Evolutionary conservation across 2,888 invertebrate genomes (phyloP), one percentile per base, ranked within the genome.

Genomic region (Eueremaeus valkanovi): DNA sequence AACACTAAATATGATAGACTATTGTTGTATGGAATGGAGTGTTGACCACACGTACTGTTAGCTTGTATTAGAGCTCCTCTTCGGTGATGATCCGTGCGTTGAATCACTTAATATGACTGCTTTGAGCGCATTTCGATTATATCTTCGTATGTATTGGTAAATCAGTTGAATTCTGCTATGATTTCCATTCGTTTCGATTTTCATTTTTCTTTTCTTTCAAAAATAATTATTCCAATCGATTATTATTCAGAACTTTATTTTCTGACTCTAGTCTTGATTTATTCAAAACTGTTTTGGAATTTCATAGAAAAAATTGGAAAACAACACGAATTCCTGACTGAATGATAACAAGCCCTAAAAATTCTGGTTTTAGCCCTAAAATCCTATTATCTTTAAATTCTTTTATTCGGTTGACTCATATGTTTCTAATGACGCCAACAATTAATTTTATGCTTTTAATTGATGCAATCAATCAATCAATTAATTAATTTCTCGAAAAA

Each of bases 11-110:
- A 55, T 24, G 21, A 55, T 55, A 36, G 55, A 55, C 6, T n/a
- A 13, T 3, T 55, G 13, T 63, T 27, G 63, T 63, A 63, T 5
- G 36, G 63, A 63, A 63, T 63, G 33, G 63, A 33, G 55, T 55
- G 24, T 63, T 63, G 63, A 33, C 63, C 29, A 63, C 63, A 55
- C 55, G 55, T 55, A 55, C 27, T 55, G 63, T 33, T 18, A n/a
- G 29, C 33, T 63, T 21, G 63, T 33, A 63, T 63, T 63, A 63
- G 63, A 63, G 9, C 63, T 63, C 63, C 63, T 33, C 63, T 63
- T 63, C 36, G 29, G 33, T 33, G 16, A 16, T 63, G 63, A 55
- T 31, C 63, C 63, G 63, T 63, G 63, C 63, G 8, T 21, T 16
- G 63, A 63, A 63, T 63, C 63, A 33, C 13, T 63, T 16, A 63